These are phyloP conservation scores for Penaeus chinensis DNA, from an alignment of 1,140 invertebrate genomes.

Conservation along the genomic window DNA sequence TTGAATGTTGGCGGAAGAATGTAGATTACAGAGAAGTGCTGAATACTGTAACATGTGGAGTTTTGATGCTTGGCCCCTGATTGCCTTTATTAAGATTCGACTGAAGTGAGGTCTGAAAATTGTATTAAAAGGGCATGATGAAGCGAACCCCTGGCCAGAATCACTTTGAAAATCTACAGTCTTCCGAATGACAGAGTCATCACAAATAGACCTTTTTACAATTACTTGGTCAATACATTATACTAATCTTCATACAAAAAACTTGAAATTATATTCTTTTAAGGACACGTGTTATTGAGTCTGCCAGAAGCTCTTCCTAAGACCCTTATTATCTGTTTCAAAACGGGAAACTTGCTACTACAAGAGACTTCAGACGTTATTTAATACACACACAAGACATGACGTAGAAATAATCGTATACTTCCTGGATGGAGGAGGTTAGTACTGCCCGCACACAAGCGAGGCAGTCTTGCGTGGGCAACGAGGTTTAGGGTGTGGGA, in stretches of 20 bases:
- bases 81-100: conserved; percentile 58
- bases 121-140: conserved; percentile 26
- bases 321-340: conserved; percentile 49
- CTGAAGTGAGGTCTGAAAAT: conserved; percentile 59
- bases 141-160: conserved; percentile 55
- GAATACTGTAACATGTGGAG: conserved; percentile 58
- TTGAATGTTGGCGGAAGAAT: conserved; percentile 57
- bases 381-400: conserved; percentile 59
- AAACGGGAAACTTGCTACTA: conserved; percentile 55
- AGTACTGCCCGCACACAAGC: conserved; percentile 51
- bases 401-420: conserved; percentile 63
- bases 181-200: conserved; percentile 47
- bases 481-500: conserved; percentile 58
- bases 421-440: conserved; percentile 62
- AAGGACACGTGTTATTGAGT: conserved; percentile 57
- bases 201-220: conserved; percentile 23
- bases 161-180: conserved; percentile 54
- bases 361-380: conserved; percentile 60
- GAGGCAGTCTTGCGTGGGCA: conserved; percentile 57
- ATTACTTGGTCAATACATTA: conserved; percentile 32
- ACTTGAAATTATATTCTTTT: conserved; percentile 54
- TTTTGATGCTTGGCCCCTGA: conserved; percentile 62
- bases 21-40: conserved; percentile 59
- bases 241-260: conserved; percentile 43
- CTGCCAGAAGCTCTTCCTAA: conserved; percentile 60